Percentiles rank a stretch among this genome's conserved stretches.
Conservation (phyloP, 2,797 vertebrate species). For the Anabas testudineus region DNA sequence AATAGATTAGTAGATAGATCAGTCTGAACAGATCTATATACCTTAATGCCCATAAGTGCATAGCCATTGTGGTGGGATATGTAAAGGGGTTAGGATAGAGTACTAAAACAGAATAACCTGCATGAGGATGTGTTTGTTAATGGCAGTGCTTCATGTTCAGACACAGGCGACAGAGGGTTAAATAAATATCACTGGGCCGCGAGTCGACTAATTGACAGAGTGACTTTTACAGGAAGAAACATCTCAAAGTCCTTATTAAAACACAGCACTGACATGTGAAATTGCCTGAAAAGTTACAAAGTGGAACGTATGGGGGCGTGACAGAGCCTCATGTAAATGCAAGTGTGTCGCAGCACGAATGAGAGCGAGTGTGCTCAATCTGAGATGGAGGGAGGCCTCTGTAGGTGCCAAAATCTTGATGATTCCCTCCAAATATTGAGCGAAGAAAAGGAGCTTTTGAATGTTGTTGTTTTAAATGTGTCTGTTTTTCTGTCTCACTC, state of each 20-base stretch:
- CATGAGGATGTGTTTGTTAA: too few relatives aligned
- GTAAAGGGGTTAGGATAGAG: too few relatives aligned
- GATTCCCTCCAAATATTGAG: too few relatives aligned
- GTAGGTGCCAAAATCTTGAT: too few relatives aligned
- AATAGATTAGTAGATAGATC: too few relatives aligned
- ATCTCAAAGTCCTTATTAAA: conserved; percentile 5
- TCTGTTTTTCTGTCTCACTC: not conserved
- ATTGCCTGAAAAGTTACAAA: not conserved
- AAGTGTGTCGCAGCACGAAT: not conserved
- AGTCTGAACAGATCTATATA: too few relatives aligned
- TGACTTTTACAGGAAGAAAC: not conserved
- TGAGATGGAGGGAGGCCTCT: too few relatives aligned
- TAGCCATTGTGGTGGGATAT: too few relatives aligned
- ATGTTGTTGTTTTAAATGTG: not conserved
- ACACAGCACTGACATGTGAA: not conserved
- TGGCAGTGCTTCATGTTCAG: not conserved
- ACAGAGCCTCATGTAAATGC: not conserved
- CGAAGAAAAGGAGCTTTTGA: too few relatives aligned
- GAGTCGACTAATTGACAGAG: not conserved
- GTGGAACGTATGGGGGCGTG: conserved; percentile 1
- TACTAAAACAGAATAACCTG: too few relatives aligned
- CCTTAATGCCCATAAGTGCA: too few relatives aligned
- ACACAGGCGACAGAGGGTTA: not conserved
- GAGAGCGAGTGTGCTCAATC: too few relatives aligned
- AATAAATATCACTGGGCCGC: not conserved